phyloP scores from a whole-genome alignment of 1,140 invertebrate species.

The Cotesia chilonis region DNA sequence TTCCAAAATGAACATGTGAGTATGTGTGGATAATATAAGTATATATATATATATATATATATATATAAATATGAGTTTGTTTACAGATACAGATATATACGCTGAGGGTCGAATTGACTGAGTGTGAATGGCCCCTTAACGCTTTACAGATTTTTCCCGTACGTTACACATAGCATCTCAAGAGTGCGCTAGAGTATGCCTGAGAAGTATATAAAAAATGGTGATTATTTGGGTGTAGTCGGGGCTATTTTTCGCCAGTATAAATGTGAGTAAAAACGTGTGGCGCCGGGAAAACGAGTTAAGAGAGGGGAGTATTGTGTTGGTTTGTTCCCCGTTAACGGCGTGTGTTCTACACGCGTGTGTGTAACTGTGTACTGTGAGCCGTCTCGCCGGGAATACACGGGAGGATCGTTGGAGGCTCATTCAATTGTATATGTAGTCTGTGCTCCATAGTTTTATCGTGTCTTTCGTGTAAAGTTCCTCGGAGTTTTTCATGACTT shows the following conservation, averaged over 20 bases:
- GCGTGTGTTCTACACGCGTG: constrained; percentile 19
- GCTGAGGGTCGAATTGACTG: constrained; percentile 10
- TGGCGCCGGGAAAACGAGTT: constrained; percentile 23
- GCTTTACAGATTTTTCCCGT: constrained; percentile 29
- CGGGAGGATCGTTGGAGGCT: constrained; percentile 5
- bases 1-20: neutral
- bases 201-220: constrained; percentile 54
- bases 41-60: neutral
- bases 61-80: neutral
- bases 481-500: neutral
- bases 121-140: constrained; percentile 35
- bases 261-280: constrained; percentile 54
- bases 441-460: neutral
- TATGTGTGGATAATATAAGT: neutral
- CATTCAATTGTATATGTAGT: constrained; percentile 14
- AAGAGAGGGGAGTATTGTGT: constrained; percentile 16
- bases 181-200: constrained; percentile 40
- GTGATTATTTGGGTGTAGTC: constrained; percentile 65
- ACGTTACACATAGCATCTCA: constrained; percentile 45
- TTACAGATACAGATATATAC: neutral
- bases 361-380: constrained; percentile 23
- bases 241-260: constrained; percentile 52
- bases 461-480: neutral
- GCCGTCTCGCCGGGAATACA: constrained; percentile 24
- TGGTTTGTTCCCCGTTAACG: constrained; percentile 1